Percentiles rank a stretch among this genome's conserved stretches.
These are phyloP conservation scores for Nannobrachium achirus DNA, from an alignment of 2,113 vertebrate genomes.

Conservation along the genomic window DNA sequence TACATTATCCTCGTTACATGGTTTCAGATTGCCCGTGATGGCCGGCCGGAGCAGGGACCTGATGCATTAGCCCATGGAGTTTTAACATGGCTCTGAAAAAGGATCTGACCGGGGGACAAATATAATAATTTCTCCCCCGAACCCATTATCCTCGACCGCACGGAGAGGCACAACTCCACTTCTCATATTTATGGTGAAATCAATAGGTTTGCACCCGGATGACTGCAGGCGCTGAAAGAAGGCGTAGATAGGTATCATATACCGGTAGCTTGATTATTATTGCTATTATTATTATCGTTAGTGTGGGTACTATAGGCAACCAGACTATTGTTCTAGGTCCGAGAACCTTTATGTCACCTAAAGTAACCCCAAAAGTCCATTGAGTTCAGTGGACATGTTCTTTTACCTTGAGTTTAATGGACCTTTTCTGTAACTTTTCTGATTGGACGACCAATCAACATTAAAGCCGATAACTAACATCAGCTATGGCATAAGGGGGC, in stretches of 20 bases:
- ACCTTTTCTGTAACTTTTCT: too few relatives aligned
- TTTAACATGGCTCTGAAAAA: slow-evolving; percentile 50
- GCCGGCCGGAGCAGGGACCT: slow-evolving; percentile 21
- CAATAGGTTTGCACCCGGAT: slow-evolving; percentile 33
- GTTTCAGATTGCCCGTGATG: slow-evolving; percentile 53
- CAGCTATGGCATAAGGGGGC: too few relatives aligned
- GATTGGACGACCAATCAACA: too few relatives aligned
- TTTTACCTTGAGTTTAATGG: too few relatives aligned
- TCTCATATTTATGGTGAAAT: slow-evolving; percentile 59
- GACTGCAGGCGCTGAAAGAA: slow-evolving; percentile 34
- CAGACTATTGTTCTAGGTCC: too few relatives aligned
- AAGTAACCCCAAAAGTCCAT: too few relatives aligned
- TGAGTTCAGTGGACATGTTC: too few relatives aligned
- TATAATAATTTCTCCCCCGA: slow-evolving; percentile 52
- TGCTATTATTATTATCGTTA: too few relatives aligned
- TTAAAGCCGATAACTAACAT: too few relatives aligned
- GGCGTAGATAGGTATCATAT: slow-evolving; percentile 3
- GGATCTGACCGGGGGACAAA: slow-evolving; percentile 41
- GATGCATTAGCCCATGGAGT: slow-evolving; percentile 40
- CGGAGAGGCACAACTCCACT: slow-evolving; percentile 42
- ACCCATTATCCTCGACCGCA: slow-evolving; percentile 59
- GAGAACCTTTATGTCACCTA: too few relatives aligned
- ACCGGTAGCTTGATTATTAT: background rate
- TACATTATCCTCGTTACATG: slow-evolving; percentile 58
- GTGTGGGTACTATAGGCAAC: too few relatives aligned